These are phyloP conservation scores for Falco cherrug DNA, from an alignment of 2,797 vertebrate genomes.

Conservation along the genomic window DNA sequence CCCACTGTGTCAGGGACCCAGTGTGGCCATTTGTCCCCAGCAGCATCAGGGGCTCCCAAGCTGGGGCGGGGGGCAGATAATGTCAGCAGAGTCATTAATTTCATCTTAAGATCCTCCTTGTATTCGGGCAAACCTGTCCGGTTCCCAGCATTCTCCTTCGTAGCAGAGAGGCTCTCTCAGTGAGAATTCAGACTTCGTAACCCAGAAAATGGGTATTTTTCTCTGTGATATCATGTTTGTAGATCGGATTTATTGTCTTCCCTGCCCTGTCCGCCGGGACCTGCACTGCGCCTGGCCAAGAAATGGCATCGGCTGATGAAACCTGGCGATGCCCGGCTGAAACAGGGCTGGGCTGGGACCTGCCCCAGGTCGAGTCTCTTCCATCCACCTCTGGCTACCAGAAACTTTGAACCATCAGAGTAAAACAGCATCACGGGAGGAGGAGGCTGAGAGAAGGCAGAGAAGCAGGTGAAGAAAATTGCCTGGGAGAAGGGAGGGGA, in stretches of 20 bases:
- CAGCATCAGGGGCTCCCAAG: background rate
- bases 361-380: fast-evolving
- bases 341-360: background rate
- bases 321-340: background rate
- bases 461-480: background rate
- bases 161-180: conserved; percentile 80
- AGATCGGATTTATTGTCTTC: conserved; percentile 81
- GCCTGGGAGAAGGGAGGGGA: background rate
- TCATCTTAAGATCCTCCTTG: background rate
- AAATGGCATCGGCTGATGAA: background rate
- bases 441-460: background rate
- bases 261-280: background rate
- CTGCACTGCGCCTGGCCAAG: background rate
- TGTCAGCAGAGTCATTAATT: background rate
- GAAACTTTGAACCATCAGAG: background rate
- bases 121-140: conserved; percentile 52
- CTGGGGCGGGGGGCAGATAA: background rate
- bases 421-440: fast-evolving
- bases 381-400: background rate
- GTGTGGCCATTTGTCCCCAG: background rate
- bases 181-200: conserved; percentile 82
- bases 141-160: conserved; percentile 77
- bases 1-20: fast-evolving
- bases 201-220: conserved; percentile 77
- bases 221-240: conserved; percentile 80